Evolutionary conservation across 2,888 invertebrate species (phyloP).

Genomic region (Cephus runcator): DNA sequence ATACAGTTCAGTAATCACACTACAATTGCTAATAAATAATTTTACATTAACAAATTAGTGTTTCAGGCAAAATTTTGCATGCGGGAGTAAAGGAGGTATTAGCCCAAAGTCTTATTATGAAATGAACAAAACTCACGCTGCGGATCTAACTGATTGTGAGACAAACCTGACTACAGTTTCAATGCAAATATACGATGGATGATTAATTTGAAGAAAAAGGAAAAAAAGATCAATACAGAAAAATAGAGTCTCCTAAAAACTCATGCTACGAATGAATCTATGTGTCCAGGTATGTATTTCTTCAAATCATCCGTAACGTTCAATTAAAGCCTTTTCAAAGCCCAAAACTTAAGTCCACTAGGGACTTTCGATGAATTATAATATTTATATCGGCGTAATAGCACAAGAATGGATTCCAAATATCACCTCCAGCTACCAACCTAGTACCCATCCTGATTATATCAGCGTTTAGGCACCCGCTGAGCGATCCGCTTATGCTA

Average conservation of each 20-base stretch:
- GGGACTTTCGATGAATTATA: conserved; percentile 24
- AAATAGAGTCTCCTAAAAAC: neutral
- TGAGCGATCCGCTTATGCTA: conserved; percentile 41
- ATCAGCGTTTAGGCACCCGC: conserved; percentile 51
- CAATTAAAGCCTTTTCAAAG: neutral
- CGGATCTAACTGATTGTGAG: conserved; percentile 53
- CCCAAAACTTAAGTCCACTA: conserved; percentile 3
- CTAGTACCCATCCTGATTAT: conserved; percentile 27
- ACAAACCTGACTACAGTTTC: conserved; percentile 57
- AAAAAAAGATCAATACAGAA: neutral
- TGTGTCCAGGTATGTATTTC: too few species aligned
- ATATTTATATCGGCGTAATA: conserved; percentile 34
- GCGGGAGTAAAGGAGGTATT: conserved; percentile 19
- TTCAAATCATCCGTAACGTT: neutral
- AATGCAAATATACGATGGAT: conserved; percentile 35
- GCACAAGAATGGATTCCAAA: conserved; percentile 16
- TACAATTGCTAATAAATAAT: conserved; percentile 46
- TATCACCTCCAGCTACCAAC: conserved; percentile 10
- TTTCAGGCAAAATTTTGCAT: conserved; percentile 45
- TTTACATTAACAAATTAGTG: conserved; percentile 48
- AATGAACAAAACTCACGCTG: conserved; percentile 51
- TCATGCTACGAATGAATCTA: too few species aligned
- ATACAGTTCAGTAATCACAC: neutral
- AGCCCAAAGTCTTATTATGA: conserved; percentile 36
- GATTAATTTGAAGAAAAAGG: neutral